Evolutionary conservation across 2,113 vertebrate species (phyloP).

Genomic region (Psettodes erumei): DNA sequence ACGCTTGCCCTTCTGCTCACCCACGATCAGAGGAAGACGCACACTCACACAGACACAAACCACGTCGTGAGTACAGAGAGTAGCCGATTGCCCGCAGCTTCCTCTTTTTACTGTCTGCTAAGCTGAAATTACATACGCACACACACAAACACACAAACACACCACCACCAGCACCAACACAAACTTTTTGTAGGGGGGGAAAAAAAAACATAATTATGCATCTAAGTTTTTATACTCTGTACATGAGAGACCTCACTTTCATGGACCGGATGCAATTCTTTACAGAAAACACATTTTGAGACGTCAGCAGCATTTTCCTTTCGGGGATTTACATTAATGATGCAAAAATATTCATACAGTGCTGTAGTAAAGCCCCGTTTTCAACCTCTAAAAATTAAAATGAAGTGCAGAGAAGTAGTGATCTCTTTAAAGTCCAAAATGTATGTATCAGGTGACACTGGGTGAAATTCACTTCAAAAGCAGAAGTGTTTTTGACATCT

Average conservation of each 20-base stretch:
- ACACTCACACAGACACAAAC: constrained; percentile 70
- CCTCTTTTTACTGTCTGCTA: constrained; percentile 68
- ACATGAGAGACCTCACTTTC: constrained; percentile 13
- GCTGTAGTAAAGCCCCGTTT: background rate
- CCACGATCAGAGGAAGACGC: constrained; percentile 73
- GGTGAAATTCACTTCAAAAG: background rate
- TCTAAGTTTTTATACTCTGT: constrained; percentile 39
- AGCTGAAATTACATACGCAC: constrained; percentile 59
- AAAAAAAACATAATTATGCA: constrained; percentile 30
- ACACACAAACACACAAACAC: constrained; percentile 24
- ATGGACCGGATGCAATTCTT: constrained; percentile 28
- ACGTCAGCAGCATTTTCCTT: background rate
- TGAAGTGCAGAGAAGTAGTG: background rate
- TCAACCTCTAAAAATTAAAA: background rate
- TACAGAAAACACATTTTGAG: constrained; percentile 26
- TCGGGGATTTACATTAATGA: constrained; percentile 8
- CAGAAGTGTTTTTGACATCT: background rate
- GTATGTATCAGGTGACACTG: background rate
- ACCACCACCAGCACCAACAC: constrained; percentile 10
- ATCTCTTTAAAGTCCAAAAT: background rate
- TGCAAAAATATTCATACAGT: constrained; percentile 19
- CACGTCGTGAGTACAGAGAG: constrained; percentile 73
- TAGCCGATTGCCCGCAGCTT: constrained; percentile 73
- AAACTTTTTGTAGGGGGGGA: constrained; percentile 5
- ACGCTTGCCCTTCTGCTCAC: constrained; percentile 70